phyloP scores from a whole-genome alignment of 2,888 invertebrate species.

The Bellardia pandia region DNA sequence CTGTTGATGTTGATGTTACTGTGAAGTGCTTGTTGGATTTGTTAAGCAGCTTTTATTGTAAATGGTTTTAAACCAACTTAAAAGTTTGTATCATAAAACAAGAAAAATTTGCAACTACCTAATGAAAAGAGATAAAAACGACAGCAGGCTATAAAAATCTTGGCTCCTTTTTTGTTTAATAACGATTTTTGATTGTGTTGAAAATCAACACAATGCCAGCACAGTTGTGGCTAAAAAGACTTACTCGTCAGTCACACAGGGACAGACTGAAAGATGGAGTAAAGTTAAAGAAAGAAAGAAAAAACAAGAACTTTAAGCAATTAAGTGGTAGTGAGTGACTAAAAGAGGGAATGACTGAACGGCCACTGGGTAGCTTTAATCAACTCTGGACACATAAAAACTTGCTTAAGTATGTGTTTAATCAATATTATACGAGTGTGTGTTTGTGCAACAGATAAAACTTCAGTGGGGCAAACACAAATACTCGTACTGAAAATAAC shows the following conservation, averaged over 20 bases:
- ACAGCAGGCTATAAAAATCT: slow-evolving; percentile 49
- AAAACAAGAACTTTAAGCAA: slow-evolving; percentile 42
- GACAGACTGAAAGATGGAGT: slow-evolving; percentile 23
- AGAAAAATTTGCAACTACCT: slow-evolving; percentile 42
- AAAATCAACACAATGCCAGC: slow-evolving; percentile 21
- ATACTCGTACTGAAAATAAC: background rate
- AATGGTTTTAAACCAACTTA: slow-evolving; percentile 34
- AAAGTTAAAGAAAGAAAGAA: slow-evolving; percentile 19
- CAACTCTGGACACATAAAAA: background rate
- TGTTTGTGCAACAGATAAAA: slow-evolving; percentile 36
- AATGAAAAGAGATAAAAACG: slow-evolving; percentile 45
- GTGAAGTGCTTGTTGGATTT: background rate
- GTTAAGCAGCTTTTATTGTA: slow-evolving; percentile 32
- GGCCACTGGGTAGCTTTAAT: slow-evolving; percentile 39
- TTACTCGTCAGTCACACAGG: background rate
- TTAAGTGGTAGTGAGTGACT: slow-evolving; percentile 47
- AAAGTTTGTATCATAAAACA: slow-evolving; percentile 51
- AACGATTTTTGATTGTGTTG: slow-evolving; percentile 23
- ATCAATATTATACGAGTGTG: background rate
- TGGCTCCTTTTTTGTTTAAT: slow-evolving; percentile 31
- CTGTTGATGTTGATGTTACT: background rate
- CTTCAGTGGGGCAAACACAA: slow-evolving; percentile 46
- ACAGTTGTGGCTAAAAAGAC: background rate
- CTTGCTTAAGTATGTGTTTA: slow-evolving; percentile 27
- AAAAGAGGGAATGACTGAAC: slow-evolving; percentile 20